A percentile compares a stretch with the other conserved stretches of the same genome.
Evolutionary conservation across 1,140 invertebrate species (phyloP).

Genomic region (Heliothis virescens): DNA sequence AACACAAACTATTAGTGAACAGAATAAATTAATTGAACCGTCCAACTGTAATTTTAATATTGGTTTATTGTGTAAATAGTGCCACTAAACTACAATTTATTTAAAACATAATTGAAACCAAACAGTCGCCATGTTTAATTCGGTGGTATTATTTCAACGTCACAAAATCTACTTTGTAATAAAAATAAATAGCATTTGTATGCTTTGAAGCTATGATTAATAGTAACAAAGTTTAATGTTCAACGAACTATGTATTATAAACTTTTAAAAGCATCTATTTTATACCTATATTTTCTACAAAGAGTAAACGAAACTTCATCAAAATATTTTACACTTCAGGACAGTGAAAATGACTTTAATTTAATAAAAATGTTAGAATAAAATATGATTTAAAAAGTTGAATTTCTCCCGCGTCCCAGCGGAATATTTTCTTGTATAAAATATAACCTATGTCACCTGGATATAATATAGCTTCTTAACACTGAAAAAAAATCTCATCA

Average conservation of each 20-base stretch:
- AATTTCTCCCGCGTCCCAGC: too few relatives aligned
- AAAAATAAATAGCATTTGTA: neutral
- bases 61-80: neutral
- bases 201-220: slow-evolving; percentile 2
- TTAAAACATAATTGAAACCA: neutral
- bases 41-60: neutral
- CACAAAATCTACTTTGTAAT: neutral
- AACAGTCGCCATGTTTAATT: neutral
- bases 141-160: neutral
- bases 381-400: too few relatives aligned
- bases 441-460: too few relatives aligned
- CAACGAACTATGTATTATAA: slow-evolving; percentile 3
- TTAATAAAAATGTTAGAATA: too few relatives aligned
- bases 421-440: too few relatives aligned
- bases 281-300: neutral
- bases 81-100: neutral
- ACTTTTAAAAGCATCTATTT: neutral
- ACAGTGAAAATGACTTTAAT: too few relatives aligned
- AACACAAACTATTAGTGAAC: too few relatives aligned
- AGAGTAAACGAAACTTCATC: slow-evolving; percentile 4
- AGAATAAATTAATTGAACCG: too few relatives aligned
- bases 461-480: too few relatives aligned
- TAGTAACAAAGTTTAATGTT: slow-evolving; percentile 3
- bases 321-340: neutral
- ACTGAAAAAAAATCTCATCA: too few relatives aligned